Base-by-base conservation (phyloP, 2,888 invertebrate genomes). In the Aromia moschata region DNA sequence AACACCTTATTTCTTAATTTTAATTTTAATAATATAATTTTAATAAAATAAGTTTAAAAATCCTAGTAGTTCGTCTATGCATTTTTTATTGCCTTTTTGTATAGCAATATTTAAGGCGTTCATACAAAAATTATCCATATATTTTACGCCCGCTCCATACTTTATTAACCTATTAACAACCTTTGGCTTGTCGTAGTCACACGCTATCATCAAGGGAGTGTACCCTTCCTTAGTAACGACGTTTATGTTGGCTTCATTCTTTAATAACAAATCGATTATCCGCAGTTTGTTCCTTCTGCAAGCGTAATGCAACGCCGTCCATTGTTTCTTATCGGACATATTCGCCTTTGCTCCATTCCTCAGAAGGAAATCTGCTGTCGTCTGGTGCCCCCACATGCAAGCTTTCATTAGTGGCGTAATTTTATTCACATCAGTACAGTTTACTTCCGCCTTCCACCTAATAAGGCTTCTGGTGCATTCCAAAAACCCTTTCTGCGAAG, bases 221-320 rank as follows among this genome's bases (percentile, higher is more conserved):
- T 43, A 12, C 37, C 36, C 37, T 1, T 25, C 47, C 17, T 41
- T 53, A 17, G 46, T 49, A 9, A 20, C 14, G 11, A 15, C 12
- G 17, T 58, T 43, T 10, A 58, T 36, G n/a, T 30, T 36, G 3
- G 47, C 54, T n/a, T 43, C 10, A n/a, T 49, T 43, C 17, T 43
- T 33, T 4, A 58, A 3, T 12, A 58, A 43, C 10, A 47, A 11
- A 1, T 18, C 12, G 1, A 54, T 15, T 30, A 54, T 46, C 25
- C 41, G 15, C 10, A 33, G 10, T 10, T 58, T 20, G 3, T 49
- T 47, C 2, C 33, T 47, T 17, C 41, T 54, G 1, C 47, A 37
- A 16, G 54, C 54, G 16, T 58, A 36, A 47, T 58, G 53, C 18
- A 58, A 41, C 4, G 58, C 58, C 9, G 52, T 53, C 40, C 58